These are phyloP conservation scores for Siphlonurus alternatus DNA, from an alignment of 2,888 invertebrate genomes.

Conservation along the genomic window DNA sequence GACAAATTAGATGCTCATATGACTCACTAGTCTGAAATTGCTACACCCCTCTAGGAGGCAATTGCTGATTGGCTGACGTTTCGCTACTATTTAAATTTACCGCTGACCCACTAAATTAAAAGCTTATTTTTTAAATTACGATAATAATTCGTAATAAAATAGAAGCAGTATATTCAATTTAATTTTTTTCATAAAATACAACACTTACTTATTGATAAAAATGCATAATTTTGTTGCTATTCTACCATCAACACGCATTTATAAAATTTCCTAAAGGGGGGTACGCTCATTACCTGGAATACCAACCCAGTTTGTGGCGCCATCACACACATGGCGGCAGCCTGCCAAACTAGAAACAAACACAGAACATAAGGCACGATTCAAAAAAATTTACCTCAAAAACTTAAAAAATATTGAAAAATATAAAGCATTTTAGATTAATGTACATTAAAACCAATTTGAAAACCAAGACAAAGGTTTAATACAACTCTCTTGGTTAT, in stretches of 20 bases:
- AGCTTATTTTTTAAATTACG: not conserved
- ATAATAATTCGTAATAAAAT: too few species aligned
- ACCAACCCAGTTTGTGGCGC: not conserved
- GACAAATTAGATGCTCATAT: not conserved
- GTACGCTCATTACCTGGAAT: not conserved
- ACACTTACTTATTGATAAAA: not conserved
- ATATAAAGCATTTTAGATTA: not conserved
- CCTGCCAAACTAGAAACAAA: not conserved
- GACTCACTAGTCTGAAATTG: not conserved
- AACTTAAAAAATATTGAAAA: not conserved
- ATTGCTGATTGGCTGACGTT: not conserved
- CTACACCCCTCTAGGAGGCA: not conserved
- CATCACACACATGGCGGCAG: not conserved
- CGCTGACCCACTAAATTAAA: not conserved
- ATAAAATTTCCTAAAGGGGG: not conserved
- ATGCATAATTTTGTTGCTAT: not conserved
- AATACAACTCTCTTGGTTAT: not conserved
- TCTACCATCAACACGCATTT: not conserved
- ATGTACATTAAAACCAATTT: not conserved
- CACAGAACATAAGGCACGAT: not conserved
- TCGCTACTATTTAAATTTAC: not conserved
- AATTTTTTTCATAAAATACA: too few species aligned
- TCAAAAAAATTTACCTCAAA: not conserved
- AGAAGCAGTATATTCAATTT: too few species aligned
- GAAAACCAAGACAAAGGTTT: not conserved